A percentile compares a stretch with the other conserved stretches of the same genome.
These are phyloP conservation scores for Sigmodon hispidus DNA, from an alignment of 2,113 vertebrate genomes.

Conservation along the genomic window DNA sequence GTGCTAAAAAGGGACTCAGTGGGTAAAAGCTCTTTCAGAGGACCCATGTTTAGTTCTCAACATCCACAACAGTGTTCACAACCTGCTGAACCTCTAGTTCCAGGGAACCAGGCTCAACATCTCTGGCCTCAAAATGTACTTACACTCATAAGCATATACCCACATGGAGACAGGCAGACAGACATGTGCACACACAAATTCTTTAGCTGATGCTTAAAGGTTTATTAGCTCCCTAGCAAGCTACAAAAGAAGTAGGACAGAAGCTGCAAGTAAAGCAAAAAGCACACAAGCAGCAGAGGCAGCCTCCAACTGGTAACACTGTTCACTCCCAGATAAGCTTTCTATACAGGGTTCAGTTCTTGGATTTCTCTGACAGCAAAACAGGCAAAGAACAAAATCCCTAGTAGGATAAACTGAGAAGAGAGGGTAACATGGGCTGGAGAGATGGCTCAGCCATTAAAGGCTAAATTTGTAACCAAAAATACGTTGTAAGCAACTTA, in stretches of 20 bases:
- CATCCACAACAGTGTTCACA: background rate
- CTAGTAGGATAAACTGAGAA: background rate
- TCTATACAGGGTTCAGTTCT: background rate
- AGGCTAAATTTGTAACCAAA: background rate
- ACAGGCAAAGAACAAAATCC: background rate
- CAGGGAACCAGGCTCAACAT: background rate
- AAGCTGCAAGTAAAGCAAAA: background rate
- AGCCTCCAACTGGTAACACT: background rate
- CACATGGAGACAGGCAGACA: background rate
- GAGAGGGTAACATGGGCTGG: background rate
- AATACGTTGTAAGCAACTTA: background rate
- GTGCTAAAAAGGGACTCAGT: background rate
- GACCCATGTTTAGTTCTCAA: background rate
- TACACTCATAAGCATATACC: background rate
- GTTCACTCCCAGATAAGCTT: background rate
- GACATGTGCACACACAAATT: background rate
- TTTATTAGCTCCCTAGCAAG: constrained; percentile 10
- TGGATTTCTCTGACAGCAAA: constrained; percentile 11
- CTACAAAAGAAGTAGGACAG: background rate
- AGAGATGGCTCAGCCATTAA: too few relatives aligned
- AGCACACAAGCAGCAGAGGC: background rate
- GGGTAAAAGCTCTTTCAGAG: background rate
- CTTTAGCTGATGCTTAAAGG: background rate
- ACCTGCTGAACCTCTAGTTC: background rate
- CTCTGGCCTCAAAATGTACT: background rate